Base-by-base conservation (phyloP, 2,797 vertebrate species). In the Phoeniculus purpureus region DNA sequence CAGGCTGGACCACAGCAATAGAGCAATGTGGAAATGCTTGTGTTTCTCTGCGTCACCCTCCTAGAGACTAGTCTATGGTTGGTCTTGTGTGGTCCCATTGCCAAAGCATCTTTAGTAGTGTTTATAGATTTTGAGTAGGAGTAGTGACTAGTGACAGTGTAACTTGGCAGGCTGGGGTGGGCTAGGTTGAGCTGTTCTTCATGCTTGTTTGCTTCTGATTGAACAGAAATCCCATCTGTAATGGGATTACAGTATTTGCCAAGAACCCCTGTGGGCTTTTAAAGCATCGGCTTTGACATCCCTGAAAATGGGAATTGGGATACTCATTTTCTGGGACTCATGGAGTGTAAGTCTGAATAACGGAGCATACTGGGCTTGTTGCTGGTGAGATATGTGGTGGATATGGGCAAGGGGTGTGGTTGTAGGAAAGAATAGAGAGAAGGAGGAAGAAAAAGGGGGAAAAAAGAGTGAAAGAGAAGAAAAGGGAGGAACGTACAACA, bases 201-300 rank as follows among this genome's bases (percentile, higher is more conserved):
- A 1, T 66, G 52, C 73, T 72, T 81, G 47, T 59, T 94, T 85
- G 32, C 82, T 81, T 81, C 37, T 59, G 74, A 71, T 65, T 89
- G 74, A 91, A 54, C 40, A 85, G 80, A 90, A 94, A 87, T 90
- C 61, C 65, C 43, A 76, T 76, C 71, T 88, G 47, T 73, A 92
- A 91, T 55, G 64, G 56, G 82, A 85, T 92, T 83, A 79, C 6
- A 48, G 64, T 45, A 54, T 86, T 91, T 93, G 58, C 64, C 58
- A 60, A 78, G 71, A n/a, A 43, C 1, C 20, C 89, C 91, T n/a
- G 25, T 9, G 61, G 71, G 60, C 64, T 84, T 96, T 86, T 74
- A 90, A 77, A 84, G 50, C 71, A 80, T 55, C 88, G 64, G 81
- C 74, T 93, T 92, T 62, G 74, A 83, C 68, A 47, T 95, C 52